Percentiles rank a stretch among this genome's conserved stretches.
These are phyloP conservation scores for Pseudocheirus occidentalis DNA, from an alignment of 2,797 vertebrate species.

Conservation along the genomic window DNA sequence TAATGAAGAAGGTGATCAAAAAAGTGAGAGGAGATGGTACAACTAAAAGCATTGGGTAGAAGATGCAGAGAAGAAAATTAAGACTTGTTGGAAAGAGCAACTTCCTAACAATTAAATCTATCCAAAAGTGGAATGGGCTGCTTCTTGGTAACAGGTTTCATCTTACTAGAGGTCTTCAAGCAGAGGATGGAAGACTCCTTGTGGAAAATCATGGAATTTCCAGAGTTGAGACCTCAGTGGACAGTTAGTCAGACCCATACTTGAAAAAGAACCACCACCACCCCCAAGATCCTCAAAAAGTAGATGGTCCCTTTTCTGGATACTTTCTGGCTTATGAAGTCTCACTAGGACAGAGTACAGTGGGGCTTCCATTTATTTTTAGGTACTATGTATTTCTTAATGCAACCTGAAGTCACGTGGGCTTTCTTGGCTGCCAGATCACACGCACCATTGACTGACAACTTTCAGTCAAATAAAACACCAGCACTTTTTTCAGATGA, in stretches of 20 bases:
- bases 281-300: not conserved
- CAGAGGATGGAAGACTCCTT: not conserved
- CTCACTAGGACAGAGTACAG: not conserved
- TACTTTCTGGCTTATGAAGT: not conserved
- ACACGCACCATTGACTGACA: not conserved
- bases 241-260: not conserved
- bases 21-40: not conserved
- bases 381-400: not conserved
- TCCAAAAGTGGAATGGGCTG: not conserved
- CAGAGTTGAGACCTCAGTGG: not conserved
- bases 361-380: not conserved
- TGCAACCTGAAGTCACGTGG: not conserved
- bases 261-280: not conserved
- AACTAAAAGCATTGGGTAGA: not conserved
- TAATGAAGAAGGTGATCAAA: not conserved
- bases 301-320: not conserved
- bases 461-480: not conserved
- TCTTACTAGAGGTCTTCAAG: not conserved
- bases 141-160: not conserved
- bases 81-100: not conserved
- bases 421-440: not conserved
- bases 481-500: not conserved
- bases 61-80: not conserved
- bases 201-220: not conserved
- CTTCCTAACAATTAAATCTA: not conserved